These are phyloP conservation scores for Cheirogaleus medius DNA, from an alignment of 2,113 vertebrate genomes.

Conservation along the genomic window DNA sequence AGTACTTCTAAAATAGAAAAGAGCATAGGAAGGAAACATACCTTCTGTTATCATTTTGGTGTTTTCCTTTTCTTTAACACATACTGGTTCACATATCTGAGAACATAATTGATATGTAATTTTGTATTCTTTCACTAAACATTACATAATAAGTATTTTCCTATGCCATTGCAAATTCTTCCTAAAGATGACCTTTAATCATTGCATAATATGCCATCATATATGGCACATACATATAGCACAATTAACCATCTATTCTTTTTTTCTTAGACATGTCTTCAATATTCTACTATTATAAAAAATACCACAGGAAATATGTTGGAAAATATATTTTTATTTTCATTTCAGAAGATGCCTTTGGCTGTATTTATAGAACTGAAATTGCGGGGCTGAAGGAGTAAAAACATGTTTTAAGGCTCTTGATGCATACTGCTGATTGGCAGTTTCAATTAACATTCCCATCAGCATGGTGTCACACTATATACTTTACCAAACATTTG, in stretches of 20 bases:
- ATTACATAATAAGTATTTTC: not conserved
- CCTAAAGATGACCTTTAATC: conserved; percentile 28
- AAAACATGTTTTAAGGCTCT: not conserved
- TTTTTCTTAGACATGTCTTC: not conserved
- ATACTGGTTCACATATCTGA: not conserved
- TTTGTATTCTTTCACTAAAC: conserved; percentile 29
- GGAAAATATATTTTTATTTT: not conserved
- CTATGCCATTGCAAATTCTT: conserved; percentile 12
- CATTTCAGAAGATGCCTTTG: conserved; percentile 27
- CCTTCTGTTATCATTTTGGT: not conserved
- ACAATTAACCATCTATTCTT: not conserved
- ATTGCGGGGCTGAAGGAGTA: not conserved
- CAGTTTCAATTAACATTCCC: not conserved
- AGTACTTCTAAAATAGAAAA: conserved; percentile 3
- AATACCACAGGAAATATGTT: not conserved
- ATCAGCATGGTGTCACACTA: not conserved
- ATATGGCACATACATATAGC: not conserved
- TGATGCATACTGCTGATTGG: not conserved
- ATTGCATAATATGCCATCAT: not conserved
- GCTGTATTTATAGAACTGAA: not conserved
- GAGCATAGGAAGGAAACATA: not conserved
- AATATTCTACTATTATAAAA: conserved; percentile 34
- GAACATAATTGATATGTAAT: not conserved
- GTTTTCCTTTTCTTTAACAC: conserved; percentile 17
- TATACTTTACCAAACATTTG: not conserved